Evolutionary conservation across 2,888 invertebrate species (phyloP), one percentile per base, ranked within the genome.

Genomic region (Gonocerus acuteangulatus): DNA sequence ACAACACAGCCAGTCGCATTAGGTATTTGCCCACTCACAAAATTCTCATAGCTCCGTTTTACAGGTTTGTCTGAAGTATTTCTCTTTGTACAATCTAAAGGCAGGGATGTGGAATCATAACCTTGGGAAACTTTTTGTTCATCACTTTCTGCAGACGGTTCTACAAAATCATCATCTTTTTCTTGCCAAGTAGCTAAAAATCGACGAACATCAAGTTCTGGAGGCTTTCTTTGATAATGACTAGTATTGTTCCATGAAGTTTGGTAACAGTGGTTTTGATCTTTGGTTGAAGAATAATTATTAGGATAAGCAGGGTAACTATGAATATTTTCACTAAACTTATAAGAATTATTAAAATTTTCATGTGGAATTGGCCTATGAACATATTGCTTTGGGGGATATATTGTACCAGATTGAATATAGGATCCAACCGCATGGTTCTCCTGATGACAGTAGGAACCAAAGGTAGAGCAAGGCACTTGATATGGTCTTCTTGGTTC

Each of bases 101-200:
- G 64, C 21, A 58, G 58, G 39, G 56, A 57, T 15, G 44, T 44
- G 11, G 48, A 42, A 19, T 52, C 44, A 42, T 58, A 60, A 21
- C n/a, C 21, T 48, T 58, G 54, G 19, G 44, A 58, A 48, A 36
- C 22, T 45, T 48, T 39, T 32, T 52, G 2, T 48, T 48, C 44
- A 42, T 62, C 34, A 54, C 9, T 54, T 60, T 60, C 52, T 1
- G 52, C 21, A 39, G 62, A 27, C 54, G 44, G 9, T 48, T 60
- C 54, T n/a, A 36, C 44, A 36, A 61, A 49, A 34, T 64, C 64
- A 58, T 64, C 64, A 49, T 64, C 64, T 42, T 61, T 64, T 39
- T 64, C 64, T 42, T 64, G 64, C 64, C 64, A 64, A 22, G 64
- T 64, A 18, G 64, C 49, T 32, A 64, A 44, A 34, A 64, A 64